These are phyloP conservation scores for Hemiprocne comata DNA, from an alignment of 2,113 vertebrate species.

Conservation along the genomic window DNA sequence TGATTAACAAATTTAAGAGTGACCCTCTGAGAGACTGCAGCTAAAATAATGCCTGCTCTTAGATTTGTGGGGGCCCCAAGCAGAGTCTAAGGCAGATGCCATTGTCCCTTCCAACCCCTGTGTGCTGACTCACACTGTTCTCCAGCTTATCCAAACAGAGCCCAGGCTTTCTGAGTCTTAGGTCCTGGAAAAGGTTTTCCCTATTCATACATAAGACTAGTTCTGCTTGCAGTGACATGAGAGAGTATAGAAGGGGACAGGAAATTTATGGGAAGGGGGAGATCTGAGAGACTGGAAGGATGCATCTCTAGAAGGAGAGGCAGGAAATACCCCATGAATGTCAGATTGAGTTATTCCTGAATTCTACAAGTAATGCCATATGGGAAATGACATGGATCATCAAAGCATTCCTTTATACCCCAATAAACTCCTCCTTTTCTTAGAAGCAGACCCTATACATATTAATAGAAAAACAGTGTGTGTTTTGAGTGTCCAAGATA, in stretches of 20 bases:
- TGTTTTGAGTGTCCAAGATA: background rate
- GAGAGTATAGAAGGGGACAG: background rate
- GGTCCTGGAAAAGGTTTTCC: background rate
- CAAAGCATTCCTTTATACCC: conserved; percentile 43
- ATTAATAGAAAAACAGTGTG: background rate
- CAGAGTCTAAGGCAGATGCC: background rate
- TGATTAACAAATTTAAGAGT: background rate
- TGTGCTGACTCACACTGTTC: background rate
- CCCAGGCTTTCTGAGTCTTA: background rate
- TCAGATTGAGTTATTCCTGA: conserved; percentile 57
- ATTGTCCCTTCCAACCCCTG: background rate
- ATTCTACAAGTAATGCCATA: conserved; percentile 35
- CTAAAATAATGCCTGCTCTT: background rate
- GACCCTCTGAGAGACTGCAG: background rate
- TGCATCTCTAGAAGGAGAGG: background rate
- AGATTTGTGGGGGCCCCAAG: background rate
- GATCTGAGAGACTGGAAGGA: conserved; percentile 8
- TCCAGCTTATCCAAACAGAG: background rate
- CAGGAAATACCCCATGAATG: conserved; percentile 57
- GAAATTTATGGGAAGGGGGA: conserved; percentile 3
- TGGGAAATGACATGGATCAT: conserved; percentile 31
- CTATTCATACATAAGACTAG: background rate
- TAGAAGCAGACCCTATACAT: background rate
- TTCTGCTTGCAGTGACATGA: background rate
- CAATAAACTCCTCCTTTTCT: conserved; percentile 29